Base-by-base conservation (phyloP, 2,888 invertebrate species). In the Xiphydria camelus region DNA sequence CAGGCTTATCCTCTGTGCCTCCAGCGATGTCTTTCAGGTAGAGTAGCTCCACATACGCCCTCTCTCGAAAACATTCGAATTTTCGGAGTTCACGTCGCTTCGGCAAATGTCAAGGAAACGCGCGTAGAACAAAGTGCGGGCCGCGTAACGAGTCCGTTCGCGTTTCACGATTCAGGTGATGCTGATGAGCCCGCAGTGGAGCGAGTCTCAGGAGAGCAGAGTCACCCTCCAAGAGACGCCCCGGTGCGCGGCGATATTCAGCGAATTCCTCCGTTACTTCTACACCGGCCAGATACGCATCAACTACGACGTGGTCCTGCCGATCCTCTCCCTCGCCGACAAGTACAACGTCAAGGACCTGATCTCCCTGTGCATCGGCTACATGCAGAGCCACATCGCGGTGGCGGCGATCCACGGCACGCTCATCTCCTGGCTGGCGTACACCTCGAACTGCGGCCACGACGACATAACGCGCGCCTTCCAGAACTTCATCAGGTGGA, bases 261-360 rank as follows among this genome's bases (percentile, higher is more conserved):
- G 89, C 49, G 85, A 88, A 67, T 95, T 96, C 76, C 79, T 96
- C 17, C 88, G 90, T 76, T 90, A 89, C 70, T 84, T 96, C 70
- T 96, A 96, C 78, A 93, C 93, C 0, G 96, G 95, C 26, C 87
- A 88, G 76, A 89, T 96, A 58, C 83, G 85, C 62, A 88, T 96
- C 65, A 90, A 89, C 4, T 85, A 92, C 57, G 82, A 84, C 41
- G 88, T 88, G 49, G 94, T 93, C 36, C 83, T 95, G 77, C 91
- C 94, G 4, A 85, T 95, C 57, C 79, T 96, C 40, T 89, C 89
- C 6, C 78, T 96, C 44, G 94, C 94, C 26, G 96, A 96, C 76
- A 96, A 96, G 77, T 96, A 96, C 76, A 93, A 94, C 78, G 91
- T 96, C 9, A 88, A 86, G 81, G 93, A 95, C 76, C 80, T 96